Conservation (phyloP, 1,140 invertebrate genomes). For the Zophobas atratus region DNA sequence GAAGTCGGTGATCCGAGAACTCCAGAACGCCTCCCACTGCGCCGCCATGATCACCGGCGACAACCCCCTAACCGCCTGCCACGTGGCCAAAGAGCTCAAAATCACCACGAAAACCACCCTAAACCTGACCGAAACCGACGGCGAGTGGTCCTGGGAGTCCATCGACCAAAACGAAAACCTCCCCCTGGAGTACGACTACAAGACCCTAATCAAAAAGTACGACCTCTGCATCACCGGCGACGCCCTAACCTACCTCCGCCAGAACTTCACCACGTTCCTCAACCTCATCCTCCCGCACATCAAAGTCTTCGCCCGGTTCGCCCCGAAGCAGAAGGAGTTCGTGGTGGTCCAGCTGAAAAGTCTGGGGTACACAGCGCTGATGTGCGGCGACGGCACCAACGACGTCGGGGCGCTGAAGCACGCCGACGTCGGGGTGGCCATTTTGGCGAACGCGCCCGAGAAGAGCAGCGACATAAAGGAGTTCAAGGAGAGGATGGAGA, state of each 20-base stretch:
- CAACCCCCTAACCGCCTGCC: constrained; percentile 98
- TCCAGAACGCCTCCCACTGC: constrained; percentile 92
- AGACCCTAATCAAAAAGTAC: constrained; percentile 70
- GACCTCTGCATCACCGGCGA: constrained; percentile 97
- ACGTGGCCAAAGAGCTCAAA: constrained; percentile 95
- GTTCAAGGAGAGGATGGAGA: constrained; percentile 57
- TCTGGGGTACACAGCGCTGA: constrained; percentile 92
- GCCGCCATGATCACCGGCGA: constrained; percentile 99
- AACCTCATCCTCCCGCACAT: constrained; percentile 86
- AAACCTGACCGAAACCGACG: constrained; percentile 76
- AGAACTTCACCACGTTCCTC: constrained; percentile 77
- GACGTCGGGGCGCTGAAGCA: constrained; percentile 99
- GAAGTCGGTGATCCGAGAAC: constrained; percentile 92
- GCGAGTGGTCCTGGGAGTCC: constrained; percentile 85
- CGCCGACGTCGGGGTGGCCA: constrained; percentile 88
- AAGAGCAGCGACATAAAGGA: constrained; percentile 58
- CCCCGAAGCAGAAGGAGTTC: constrained; percentile 97
- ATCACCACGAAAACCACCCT: constrained; percentile 88
- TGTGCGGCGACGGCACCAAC: constrained; percentile 99
- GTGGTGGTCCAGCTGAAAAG: constrained; percentile 92
- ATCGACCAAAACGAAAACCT: constrained; percentile 81
- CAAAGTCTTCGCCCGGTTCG: constrained; percentile 93
- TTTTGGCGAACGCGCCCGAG: constrained; percentile 88
- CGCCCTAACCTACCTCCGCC: constrained; percentile 82
- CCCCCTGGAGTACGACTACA: constrained; percentile 70